Evolutionary conservation across 2,888 invertebrate species (phyloP).

Genomic region (Macropis europaea): DNA sequence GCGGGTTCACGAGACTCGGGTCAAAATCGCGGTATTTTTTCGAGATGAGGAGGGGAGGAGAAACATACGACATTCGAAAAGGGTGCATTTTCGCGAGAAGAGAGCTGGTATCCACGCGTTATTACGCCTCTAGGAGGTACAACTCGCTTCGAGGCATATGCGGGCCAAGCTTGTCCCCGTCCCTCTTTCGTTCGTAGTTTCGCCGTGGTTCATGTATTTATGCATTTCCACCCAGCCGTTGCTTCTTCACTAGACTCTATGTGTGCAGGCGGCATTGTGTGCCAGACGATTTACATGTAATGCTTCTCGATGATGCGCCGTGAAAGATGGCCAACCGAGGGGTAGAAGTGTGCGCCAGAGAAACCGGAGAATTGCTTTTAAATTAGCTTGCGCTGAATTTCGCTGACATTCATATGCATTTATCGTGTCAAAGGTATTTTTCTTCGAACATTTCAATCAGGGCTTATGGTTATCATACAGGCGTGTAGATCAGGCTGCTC

Average conservation of each 20-base stretch:
- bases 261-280: constrained; percentile 16
- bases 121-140: constrained; percentile 71
- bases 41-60: constrained; percentile 32
- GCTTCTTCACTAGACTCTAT: constrained; percentile 53
- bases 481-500: too few relatives aligned
- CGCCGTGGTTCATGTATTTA: constrained; percentile 77
- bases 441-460: too few relatives aligned
- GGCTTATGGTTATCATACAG: too few relatives aligned
- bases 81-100: constrained; percentile 69
- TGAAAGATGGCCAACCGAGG: constrained; percentile 39
- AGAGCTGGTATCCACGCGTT: constrained; percentile 68
- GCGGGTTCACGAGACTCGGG: constrained; percentile 12
- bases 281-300: constrained; percentile 46
- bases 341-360: not conserved
- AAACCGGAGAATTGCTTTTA: constrained; percentile 43
- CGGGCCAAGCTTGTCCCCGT: constrained; percentile 69
- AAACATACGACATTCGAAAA: constrained; percentile 66
- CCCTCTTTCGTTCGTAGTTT: constrained; percentile 64
- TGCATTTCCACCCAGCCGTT: constrained; percentile 70
- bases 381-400: constrained; percentile 38
- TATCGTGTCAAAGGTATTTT: too few relatives aligned
- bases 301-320: constrained; percentile 41
- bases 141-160: constrained; percentile 69
- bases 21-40: constrained; percentile 42
- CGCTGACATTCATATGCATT: too few relatives aligned